Conservation (phyloP, 1,140 invertebrate genomes). For the Drosophila repletoides region DNA sequence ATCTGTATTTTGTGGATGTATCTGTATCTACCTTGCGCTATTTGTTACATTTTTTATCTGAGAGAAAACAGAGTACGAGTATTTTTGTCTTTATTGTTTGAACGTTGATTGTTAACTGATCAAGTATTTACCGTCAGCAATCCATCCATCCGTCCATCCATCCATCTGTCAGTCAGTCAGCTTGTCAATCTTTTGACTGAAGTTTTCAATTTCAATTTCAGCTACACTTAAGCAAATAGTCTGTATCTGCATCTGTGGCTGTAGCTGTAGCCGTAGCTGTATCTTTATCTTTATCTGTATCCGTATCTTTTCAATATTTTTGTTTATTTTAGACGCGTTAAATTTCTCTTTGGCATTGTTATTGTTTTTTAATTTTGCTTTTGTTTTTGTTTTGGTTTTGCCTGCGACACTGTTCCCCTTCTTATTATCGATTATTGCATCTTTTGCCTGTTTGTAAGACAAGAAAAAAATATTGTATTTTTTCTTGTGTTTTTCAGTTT, state of each 20-base stretch:
- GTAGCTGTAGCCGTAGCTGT: not conserved
- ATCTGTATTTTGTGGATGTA: conserved; percentile 21
- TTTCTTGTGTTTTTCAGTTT: not conserved
- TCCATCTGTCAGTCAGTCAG: conserved; percentile 1
- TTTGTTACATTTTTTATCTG: conserved; percentile 70
- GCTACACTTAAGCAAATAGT: conserved; percentile 75
- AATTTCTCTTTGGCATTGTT: conserved; percentile 53
- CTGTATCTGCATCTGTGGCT: conserved; percentile 46
- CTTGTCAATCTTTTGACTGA: not conserved
- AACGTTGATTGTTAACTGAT: conserved; percentile 77
- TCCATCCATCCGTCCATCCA: not conserved
- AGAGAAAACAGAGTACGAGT: conserved; percentile 27
- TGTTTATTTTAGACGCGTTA: conserved; percentile 58
- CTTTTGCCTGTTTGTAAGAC: conserved; percentile 34
- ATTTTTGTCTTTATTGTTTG: conserved; percentile 63
- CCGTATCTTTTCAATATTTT: conserved; percentile 25
- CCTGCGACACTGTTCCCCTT: conserved; percentile 35
- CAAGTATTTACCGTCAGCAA: conserved; percentile 52
- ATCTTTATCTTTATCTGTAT: conserved; percentile 12
- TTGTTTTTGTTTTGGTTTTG: conserved; percentile 30
- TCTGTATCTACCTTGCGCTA: conserved; percentile 38
- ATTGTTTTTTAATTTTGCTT: conserved; percentile 31
- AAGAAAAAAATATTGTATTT: conserved; percentile 9
- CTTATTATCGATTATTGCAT: conserved; percentile 74
- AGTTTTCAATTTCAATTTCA: conserved; percentile 77